These are phyloP conservation scores for Myxocyprinus asiaticus DNA, from an alignment of 2,113 vertebrate species.

Conservation along the genomic window DNA sequence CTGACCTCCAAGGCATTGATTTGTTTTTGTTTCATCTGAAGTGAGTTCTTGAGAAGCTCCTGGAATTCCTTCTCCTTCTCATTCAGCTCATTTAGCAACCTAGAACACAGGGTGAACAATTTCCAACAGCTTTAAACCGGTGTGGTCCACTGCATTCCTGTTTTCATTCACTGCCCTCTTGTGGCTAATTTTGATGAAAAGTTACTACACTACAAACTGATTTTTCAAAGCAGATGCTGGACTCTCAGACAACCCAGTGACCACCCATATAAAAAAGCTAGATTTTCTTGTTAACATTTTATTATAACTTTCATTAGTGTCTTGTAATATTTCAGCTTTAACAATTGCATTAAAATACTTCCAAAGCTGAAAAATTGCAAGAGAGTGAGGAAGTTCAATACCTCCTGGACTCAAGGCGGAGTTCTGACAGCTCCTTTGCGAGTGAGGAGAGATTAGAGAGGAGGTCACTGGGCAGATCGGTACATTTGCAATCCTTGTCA, in stretches of 20 bases:
- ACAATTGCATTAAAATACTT: too few species aligned
- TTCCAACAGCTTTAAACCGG: neutral
- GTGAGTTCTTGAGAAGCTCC: conserved; percentile 66
- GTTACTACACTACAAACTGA: too few species aligned
- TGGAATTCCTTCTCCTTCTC: conserved; percentile 84
- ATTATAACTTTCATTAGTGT: too few species aligned
- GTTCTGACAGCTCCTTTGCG: conserved; percentile 69
- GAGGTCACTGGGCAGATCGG: neutral
- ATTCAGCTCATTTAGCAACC: conserved; percentile 78
- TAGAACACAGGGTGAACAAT: conserved; percentile 56
- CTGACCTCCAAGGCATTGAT: conserved; percentile 61
- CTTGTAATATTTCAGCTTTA: too few species aligned
- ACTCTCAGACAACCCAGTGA: too few species aligned
- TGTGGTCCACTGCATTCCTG: too few species aligned
- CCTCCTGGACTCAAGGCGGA: conserved; percentile 78
- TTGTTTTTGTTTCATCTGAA: conserved; percentile 62
- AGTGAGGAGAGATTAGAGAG: conserved; percentile 53
- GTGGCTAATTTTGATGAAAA: neutral
- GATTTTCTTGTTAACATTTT: too few species aligned
- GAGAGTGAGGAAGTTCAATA: conserved; percentile 42
- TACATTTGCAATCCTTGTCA: neutral
- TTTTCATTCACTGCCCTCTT: neutral
- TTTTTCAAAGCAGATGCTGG: too few species aligned
- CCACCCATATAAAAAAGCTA: too few species aligned
- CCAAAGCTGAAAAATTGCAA: too few species aligned